Evolutionary conservation across 2,113 vertebrate species (phyloP).

Genomic region (Syrrhaptes paradoxus): DNA sequence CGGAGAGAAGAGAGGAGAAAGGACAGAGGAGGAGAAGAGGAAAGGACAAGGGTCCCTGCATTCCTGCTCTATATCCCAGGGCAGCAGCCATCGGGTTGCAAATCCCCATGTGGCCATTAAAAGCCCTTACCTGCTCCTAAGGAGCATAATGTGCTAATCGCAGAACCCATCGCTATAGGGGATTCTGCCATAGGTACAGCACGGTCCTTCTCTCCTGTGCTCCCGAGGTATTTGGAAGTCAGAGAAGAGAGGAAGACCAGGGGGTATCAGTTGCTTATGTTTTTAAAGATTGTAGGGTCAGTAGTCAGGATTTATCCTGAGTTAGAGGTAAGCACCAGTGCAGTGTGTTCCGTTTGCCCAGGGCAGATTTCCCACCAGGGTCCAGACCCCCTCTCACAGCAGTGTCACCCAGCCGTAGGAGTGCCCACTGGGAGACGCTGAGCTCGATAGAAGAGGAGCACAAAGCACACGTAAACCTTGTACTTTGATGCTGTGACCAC

Average conservation of each 20-base stretch:
- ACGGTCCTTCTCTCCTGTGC: not conserved
- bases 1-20: not conserved
- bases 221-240: not conserved
- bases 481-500: not conserved
- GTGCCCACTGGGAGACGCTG: not conserved
- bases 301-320: not conserved
- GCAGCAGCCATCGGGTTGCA: not conserved
- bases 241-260: not conserved
- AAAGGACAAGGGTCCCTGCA: not conserved
- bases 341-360: rapidly evolving
- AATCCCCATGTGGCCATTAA: not conserved
- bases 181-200: not conserved
- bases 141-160: not conserved
- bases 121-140: not conserved
- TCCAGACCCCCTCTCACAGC: not conserved
- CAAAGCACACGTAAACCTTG: not conserved
- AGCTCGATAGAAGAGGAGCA: not conserved
- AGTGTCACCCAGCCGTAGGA: rapidly evolving
- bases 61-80: not conserved
- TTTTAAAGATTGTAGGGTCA: not conserved
- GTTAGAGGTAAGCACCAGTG: not conserved
- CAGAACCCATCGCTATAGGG: not conserved
- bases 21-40: not conserved
- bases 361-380: not conserved
- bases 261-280: not conserved